Evolutionary conservation across 64 coral and sea anemone genomes (phyloP).

Genomic region (Montipora capricornis): DNA sequence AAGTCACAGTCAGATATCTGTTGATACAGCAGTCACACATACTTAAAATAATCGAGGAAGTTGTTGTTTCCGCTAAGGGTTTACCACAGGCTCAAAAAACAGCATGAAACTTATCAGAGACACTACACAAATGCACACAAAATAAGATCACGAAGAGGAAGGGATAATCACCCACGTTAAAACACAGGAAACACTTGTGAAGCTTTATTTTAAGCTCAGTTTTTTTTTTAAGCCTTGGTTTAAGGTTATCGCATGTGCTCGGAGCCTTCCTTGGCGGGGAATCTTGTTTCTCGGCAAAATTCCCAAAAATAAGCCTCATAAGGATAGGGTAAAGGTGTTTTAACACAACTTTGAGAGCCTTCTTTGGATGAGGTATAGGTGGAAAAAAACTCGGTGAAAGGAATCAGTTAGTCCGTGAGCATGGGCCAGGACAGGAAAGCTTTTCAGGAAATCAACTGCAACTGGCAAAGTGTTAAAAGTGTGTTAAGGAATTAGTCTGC

Average conservation of each 20-base stretch:
- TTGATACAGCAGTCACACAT: not conserved
- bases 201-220: not conserved
- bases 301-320: no score
- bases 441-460: no score
- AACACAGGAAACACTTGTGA: not conserved
- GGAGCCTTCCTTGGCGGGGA: not conserved
- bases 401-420: no score
- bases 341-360: no score
- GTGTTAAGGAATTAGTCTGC: no score
- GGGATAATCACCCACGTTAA: not conserved
- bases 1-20: not conserved
- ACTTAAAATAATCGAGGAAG: slow-evolving; percentile 19
- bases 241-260: not conserved
- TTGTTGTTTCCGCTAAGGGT: slow-evolving; percentile 6
- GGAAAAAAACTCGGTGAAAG: no score
- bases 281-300: not conserved
- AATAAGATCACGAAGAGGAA: not conserved
- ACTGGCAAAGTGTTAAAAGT: no score
- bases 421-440: no score
- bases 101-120: slow-evolving; percentile 27
- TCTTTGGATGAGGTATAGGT: no score
- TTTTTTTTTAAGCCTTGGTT: not conserved
- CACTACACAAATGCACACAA: not conserved
- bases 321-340: no score
- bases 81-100: slow-evolving; percentile 29